Percentiles rank a stretch among this genome's conserved stretches.
Conservation (phyloP, 2,888 invertebrate genomes). For the Drosophila vallismaia region DNA sequence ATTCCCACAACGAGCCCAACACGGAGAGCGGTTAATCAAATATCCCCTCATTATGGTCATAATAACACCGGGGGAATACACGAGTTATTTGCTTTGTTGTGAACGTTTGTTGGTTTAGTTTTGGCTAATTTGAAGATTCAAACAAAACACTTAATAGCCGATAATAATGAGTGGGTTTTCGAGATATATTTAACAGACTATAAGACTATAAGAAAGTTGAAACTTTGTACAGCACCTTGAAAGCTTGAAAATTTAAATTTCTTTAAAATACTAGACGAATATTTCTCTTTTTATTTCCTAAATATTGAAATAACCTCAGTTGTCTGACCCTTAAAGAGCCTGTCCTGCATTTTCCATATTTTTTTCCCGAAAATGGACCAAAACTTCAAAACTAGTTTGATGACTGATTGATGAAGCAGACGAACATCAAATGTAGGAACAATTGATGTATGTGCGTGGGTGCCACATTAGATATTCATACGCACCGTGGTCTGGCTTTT, state of each 20-base stretch:
- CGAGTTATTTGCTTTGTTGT: slow-evolving; percentile 12
- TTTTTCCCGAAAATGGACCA: slow-evolving; percentile 1
- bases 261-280: too few species aligned
- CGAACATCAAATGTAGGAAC: slow-evolving; percentile 40
- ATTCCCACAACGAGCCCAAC: slow-evolving; percentile 52
- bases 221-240: neutral
- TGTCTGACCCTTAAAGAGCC: slow-evolving; percentile 7
- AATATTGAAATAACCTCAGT: too few species aligned
- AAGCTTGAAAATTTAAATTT: neutral
- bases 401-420: slow-evolving; percentile 80
- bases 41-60: slow-evolving; percentile 30
- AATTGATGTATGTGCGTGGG: slow-evolving; percentile 52
- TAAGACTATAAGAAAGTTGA: too few species aligned
- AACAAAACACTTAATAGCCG: slow-evolving; percentile 1
- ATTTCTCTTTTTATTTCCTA: too few species aligned
- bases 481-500: slow-evolving; percentile 50
- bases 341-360: neutral
- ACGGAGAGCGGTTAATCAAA: slow-evolving; percentile 68
- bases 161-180: neutral
- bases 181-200: too few species aligned
- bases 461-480: slow-evolving; percentile 78
- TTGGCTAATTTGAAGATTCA: slow-evolving; percentile 13
- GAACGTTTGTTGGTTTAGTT: slow-evolving; percentile 9
- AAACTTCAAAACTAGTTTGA: slow-evolving; percentile 53
- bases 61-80: slow-evolving; percentile 2